phyloP scores from a whole-genome alignment of 1,140 invertebrate species.

The Reticulitermes speratus region DNA sequence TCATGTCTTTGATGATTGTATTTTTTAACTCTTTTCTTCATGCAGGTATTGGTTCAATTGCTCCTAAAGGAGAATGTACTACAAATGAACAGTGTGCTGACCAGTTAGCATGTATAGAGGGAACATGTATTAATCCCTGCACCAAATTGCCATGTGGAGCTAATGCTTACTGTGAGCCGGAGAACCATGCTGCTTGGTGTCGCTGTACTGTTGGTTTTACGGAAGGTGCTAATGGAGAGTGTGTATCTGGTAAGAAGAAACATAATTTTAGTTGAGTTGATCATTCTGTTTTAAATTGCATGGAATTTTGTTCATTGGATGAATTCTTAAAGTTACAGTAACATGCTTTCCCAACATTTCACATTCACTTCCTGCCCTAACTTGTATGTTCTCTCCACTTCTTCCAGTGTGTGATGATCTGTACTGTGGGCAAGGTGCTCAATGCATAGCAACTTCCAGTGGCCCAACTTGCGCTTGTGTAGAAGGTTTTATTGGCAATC shows the following conservation, averaged over 20 bases:
- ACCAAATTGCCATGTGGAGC: conserved; percentile 70
- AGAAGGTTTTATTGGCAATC: conserved; percentile 82
- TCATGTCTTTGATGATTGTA: too few relatives aligned
- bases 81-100: conserved; percentile 76
- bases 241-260: conserved; percentile 67
- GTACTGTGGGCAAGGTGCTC: conserved; percentile 76
- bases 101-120: conserved; percentile 72
- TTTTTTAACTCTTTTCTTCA: not conserved
- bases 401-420: conserved; percentile 72
- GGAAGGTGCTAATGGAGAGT: conserved; percentile 72
- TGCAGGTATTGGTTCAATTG: conserved; percentile 34
- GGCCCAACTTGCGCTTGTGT: conserved; percentile 86
- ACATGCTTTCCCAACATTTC: not conserved
- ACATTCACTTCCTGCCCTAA: not conserved
- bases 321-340: not conserved
- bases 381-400: not conserved
- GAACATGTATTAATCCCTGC: conserved; percentile 80
- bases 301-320: not conserved
- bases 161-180: conserved; percentile 83
- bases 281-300: not conserved
- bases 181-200: conserved; percentile 86
- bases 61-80: conserved; percentile 56
- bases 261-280: not conserved
- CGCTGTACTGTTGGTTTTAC: conserved; percentile 78
- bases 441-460: conserved; percentile 80